phyloP scores from a whole-genome alignment of 2,888 invertebrate species.

The Rhorus exstirpatorius region DNA sequence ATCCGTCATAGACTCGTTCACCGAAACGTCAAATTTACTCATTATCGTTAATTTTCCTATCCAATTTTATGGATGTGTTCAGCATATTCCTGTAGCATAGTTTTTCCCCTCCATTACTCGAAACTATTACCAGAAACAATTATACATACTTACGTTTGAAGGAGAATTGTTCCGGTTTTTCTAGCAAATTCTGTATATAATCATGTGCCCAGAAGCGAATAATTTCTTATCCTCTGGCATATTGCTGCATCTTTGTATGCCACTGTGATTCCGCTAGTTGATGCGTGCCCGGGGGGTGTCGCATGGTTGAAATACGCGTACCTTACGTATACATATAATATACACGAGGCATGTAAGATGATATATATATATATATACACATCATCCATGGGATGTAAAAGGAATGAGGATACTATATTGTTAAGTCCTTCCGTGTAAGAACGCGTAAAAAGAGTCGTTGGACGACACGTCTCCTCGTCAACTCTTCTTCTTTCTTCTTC shows the following conservation, averaged over 20 bases:
- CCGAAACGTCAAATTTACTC: too few relatives aligned
- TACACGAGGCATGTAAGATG: not conserved
- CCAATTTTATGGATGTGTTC: too few relatives aligned
- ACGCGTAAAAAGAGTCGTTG: constrained; percentile 67
- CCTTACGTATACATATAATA: not conserved
- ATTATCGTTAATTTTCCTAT: too few relatives aligned
- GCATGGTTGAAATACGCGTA: constrained; percentile 24
- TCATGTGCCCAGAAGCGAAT: constrained; percentile 17
- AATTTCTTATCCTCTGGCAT: constrained; percentile 39
- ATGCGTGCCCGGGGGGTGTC: constrained; percentile 51
- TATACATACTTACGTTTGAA: too few relatives aligned
- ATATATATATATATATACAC: constrained; percentile 2
- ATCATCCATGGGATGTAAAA: constrained; percentile 27
- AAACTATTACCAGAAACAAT: too few relatives aligned
- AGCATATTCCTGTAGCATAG: too few relatives aligned
- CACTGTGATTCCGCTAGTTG: constrained; percentile 39
- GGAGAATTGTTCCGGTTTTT: not conserved
- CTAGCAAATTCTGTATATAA: not conserved
- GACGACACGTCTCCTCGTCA: constrained; percentile 45
- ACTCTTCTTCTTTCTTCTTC: constrained; percentile 53
- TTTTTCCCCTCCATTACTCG: too few relatives aligned
- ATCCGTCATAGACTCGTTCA: too few relatives aligned
- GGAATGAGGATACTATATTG: constrained; percentile 58
- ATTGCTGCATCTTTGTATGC: constrained; percentile 47
- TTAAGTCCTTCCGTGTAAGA: constrained; percentile 61